These are phyloP conservation scores for Leptinotarsa undecemlineata DNA, from an alignment of 1,140 invertebrate genomes.

Conservation along the genomic window DNA sequence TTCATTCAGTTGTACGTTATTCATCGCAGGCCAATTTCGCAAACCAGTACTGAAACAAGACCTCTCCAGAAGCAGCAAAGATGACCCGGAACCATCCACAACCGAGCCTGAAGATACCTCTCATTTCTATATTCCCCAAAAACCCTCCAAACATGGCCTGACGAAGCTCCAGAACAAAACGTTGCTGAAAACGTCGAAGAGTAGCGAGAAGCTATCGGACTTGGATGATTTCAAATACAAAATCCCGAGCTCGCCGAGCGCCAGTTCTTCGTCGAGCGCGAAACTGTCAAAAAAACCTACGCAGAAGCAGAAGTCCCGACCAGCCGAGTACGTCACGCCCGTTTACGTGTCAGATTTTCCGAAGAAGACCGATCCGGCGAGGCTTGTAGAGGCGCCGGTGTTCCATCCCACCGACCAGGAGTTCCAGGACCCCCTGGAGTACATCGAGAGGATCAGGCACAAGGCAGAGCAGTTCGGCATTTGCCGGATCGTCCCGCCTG, in stretches of 20 bases:
- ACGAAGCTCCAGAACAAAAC: conserved; percentile 55
- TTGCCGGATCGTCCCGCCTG: conserved; percentile 87
- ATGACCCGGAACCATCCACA: conserved; percentile 50
- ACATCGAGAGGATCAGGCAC: conserved; percentile 81
- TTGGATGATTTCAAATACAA: conserved; percentile 52
- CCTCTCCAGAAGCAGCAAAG: conserved; percentile 24
- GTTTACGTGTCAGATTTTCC: conserved; percentile 62
- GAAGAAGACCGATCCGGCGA: conserved; percentile 57
- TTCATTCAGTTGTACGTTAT: no score
- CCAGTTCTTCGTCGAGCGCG: conserved; percentile 53
- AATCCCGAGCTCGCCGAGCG: conserved; percentile 54
- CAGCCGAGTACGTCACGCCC: conserved; percentile 51
- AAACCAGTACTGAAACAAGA: conserved; percentile 40
- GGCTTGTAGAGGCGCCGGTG: conserved; percentile 78
- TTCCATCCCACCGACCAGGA: conserved; percentile 78
- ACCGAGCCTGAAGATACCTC: conserved; percentile 59
- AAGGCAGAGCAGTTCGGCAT: conserved; percentile 83
- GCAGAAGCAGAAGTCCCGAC: conserved; percentile 45
- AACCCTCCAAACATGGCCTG: conserved; percentile 58
- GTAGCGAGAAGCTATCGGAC: conserved; percentile 52
- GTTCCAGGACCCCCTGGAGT: conserved; percentile 80
- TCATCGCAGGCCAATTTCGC: conserved; percentile 34
- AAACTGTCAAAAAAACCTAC: conserved; percentile 49
- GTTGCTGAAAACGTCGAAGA: conserved; percentile 58
- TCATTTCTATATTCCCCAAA: conserved; percentile 72